Conservation (phyloP, 1,140 invertebrate species). For the Ips typographus region DNA sequence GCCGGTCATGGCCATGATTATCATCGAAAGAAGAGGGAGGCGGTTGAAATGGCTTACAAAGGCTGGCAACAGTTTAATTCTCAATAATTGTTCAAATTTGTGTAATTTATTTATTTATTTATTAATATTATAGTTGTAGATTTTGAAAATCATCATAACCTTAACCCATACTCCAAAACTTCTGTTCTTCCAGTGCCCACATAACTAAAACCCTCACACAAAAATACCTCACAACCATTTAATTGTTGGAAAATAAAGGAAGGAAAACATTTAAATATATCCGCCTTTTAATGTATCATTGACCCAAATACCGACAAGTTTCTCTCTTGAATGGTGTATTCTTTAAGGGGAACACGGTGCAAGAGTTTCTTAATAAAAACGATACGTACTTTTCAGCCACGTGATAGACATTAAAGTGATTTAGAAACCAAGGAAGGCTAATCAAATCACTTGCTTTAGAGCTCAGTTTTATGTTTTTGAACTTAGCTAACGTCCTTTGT, state of each 20-base stretch:
- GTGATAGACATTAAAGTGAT: neutral
- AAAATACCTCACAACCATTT: slow-evolving; percentile 7
- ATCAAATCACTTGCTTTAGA: no score
- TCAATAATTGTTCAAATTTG: slow-evolving; percentile 25
- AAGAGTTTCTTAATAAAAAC: neutral
- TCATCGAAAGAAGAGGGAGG: slow-evolving; percentile 57
- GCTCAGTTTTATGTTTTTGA: neutral
- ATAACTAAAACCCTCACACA: neutral
- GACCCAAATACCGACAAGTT: slow-evolving; percentile 39
- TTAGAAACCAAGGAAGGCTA: neutral
- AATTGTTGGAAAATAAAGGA: slow-evolving; percentile 17
- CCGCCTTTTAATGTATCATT: slow-evolving; percentile 44
- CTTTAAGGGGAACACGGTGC: slow-evolving; percentile 11
- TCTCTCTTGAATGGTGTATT: slow-evolving; percentile 22
- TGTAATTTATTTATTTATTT: slow-evolving; percentile 37
- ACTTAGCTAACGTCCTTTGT: neutral
- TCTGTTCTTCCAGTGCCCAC: slow-evolving; percentile 7
- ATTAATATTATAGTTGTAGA: slow-evolving; percentile 13
- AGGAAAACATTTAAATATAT: slow-evolving; percentile 37
- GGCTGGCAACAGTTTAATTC: slow-evolving; percentile 54
- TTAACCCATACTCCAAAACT: neutral
- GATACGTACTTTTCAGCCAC: neutral
- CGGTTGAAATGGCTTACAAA: slow-evolving; percentile 60
- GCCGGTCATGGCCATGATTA: slow-evolving; percentile 62
- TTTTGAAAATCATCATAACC: no score